These are phyloP conservation scores for Pelagia noctiluca DNA, from an alignment of 30 jellyfish, hydroid and myxozoan genomes.

Conservation along the genomic window DNA sequence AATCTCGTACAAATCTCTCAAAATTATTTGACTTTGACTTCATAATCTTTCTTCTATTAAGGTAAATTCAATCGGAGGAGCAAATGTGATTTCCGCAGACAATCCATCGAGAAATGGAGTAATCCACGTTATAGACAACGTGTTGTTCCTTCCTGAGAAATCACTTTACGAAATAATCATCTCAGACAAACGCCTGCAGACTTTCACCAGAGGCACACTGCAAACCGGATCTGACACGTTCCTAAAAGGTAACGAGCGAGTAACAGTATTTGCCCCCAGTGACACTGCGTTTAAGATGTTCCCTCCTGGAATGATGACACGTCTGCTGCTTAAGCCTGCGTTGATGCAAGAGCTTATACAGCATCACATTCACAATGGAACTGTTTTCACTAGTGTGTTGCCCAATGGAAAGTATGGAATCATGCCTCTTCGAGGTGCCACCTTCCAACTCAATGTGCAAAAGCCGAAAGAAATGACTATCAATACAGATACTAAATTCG, in stretches of 20 bases:
- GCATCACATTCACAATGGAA: conserved; percentile 63
- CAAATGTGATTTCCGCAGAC: conserved; percentile 47
- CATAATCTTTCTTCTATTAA: background rate
- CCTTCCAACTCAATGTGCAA: conserved; percentile 15
- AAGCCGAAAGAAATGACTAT: conserved; percentile 14
- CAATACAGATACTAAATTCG: conserved; percentile 32
- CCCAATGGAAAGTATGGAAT: conserved; percentile 44
- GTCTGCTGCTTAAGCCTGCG: conserved; percentile 27
- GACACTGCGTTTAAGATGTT: conserved; percentile 54
- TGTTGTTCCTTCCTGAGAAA: conserved; percentile 33
- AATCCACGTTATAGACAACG: conserved; percentile 45
- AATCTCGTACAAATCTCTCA: too few relatives aligned
- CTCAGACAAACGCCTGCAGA: conserved; percentile 35
- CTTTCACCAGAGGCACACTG: conserved; percentile 20
- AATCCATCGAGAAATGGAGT: conserved; percentile 57
- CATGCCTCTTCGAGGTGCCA: conserved; percentile 56
- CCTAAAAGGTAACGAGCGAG: conserved; percentile 32
- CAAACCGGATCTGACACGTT: conserved; percentile 37
- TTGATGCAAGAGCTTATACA: conserved; percentile 26
- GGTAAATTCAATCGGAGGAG: conserved; percentile 61
- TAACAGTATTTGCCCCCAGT: conserved; percentile 78
- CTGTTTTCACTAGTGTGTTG: conserved; percentile 13
- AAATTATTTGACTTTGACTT: background rate
- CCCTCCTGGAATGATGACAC: conserved; percentile 28
- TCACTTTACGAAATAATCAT: conserved; percentile 41